phyloP scores from a whole-genome alignment of 2,888 invertebrate species.

The Imbricaverruca yamaguchii region DNA sequence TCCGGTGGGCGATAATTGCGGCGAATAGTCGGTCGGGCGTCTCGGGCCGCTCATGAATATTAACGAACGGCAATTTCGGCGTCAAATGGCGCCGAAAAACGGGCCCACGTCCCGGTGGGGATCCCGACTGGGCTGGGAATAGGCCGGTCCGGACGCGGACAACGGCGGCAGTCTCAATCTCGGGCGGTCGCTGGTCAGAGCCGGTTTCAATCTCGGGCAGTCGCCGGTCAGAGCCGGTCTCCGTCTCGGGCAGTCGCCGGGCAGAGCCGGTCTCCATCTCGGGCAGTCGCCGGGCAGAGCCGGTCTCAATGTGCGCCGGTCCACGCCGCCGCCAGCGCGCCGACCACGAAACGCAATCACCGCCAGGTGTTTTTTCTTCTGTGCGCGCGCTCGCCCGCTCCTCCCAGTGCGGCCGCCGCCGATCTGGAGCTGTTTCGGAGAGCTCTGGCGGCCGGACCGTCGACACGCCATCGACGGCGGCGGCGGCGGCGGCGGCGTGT shows the following conservation, averaged over 20 bases:
- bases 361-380: not conserved
- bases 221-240: no score
- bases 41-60: not conserved
- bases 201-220: no score
- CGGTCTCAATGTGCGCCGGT: not conserved
- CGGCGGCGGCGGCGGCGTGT: not conserved
- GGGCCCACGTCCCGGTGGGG: not conserved
- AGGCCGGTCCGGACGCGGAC: not conserved
- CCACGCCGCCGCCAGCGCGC: not conserved
- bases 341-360: not conserved
- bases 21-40: not conserved
- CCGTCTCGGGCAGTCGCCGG: no score
- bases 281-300: no score
- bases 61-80: not conserved
- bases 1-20: not conserved
- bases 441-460: not conserved
- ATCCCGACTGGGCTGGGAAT: not conserved
- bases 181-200: no score
- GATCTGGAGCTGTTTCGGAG: not conserved
- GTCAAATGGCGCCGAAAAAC: not conserved
- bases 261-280: no score
- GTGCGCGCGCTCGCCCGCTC: not conserved
- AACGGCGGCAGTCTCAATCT: not conserved
- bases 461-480: no score
- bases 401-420: not conserved